Evolutionary conservation across 2,888 invertebrate genomes (phyloP).

Genomic region (Lasioglossum marginatum): DNA sequence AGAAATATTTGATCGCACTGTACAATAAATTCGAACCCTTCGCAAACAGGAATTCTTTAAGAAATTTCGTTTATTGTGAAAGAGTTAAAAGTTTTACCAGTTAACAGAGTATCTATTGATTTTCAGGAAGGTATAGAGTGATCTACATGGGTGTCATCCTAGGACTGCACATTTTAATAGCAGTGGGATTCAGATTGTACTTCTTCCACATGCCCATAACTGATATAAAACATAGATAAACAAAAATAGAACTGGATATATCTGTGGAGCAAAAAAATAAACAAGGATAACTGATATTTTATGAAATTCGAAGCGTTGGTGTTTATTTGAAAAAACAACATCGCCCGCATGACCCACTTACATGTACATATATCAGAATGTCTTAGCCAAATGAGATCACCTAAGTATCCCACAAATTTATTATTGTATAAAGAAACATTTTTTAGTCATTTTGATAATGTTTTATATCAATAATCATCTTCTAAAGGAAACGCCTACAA

Average conservation of each 20-base stretch:
- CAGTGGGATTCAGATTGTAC: slow-evolving; percentile 94
- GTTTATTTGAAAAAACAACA: slow-evolving; percentile 35
- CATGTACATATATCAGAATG: slow-evolving; percentile 12
- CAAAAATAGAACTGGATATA: slow-evolving; percentile 37
- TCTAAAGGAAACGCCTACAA: not conserved
- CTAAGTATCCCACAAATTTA: not conserved
- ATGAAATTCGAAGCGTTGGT: slow-evolving; percentile 36
- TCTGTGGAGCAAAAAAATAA: slow-evolving; percentile 46
- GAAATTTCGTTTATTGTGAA: not conserved
- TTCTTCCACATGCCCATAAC: slow-evolving; percentile 91
- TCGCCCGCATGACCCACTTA: slow-evolving; percentile 22
- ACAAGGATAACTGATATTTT: slow-evolving; percentile 39
- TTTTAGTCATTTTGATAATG: not conserved
- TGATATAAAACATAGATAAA: too few species aligned
- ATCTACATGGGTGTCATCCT: slow-evolving; percentile 89
- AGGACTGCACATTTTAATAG: slow-evolving; percentile 92
- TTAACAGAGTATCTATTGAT: slow-evolving; percentile 7
- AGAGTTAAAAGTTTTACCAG: not conserved
- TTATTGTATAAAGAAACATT: not conserved
- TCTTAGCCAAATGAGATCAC: not conserved
- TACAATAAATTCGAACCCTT: not conserved
- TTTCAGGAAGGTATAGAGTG: slow-evolving; percentile 86
- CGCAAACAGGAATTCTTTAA: not conserved
- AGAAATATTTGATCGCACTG: not conserved
- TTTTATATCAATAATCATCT: not conserved